phyloP scores from a whole-genome alignment of 2,797 vertebrate genomes.

The Pseudopleuronectes americanus region DNA sequence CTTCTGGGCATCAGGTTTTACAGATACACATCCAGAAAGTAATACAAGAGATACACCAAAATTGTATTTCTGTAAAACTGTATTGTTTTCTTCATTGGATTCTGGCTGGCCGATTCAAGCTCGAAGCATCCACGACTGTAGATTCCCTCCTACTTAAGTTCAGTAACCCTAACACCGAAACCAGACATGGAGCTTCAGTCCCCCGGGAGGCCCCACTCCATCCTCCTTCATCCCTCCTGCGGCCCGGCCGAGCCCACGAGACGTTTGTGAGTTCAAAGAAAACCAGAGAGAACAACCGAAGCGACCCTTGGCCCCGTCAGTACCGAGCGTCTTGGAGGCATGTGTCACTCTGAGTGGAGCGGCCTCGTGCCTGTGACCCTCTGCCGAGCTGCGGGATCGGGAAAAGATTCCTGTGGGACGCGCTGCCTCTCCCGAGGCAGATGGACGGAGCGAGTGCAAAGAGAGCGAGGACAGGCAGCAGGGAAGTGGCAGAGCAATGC shows the following conservation, averaged over 20 bases:
- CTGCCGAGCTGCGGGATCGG: constrained; percentile 42
- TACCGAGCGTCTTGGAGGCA: constrained; percentile 50
- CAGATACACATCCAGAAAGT: not conserved
- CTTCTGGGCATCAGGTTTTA: not conserved
- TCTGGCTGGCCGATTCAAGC: not conserved
- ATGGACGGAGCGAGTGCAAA: constrained; percentile 36
- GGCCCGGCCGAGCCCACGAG: constrained; percentile 24
- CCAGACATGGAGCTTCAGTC: constrained; percentile 27
- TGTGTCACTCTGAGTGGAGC: constrained; percentile 51
- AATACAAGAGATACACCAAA: too few relatives aligned
- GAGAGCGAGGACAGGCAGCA: constrained; percentile 22
- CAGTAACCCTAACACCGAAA: constrained; percentile 13
- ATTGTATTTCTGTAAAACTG: too few relatives aligned
- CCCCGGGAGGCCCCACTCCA: constrained; percentile 39
- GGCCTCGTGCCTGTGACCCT: constrained; percentile 32
- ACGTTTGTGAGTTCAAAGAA: constrained; percentile 64
- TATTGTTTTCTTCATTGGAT: not conserved
- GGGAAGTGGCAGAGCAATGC: constrained; percentile 32
- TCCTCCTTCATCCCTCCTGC: constrained; percentile 27
- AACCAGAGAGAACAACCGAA: constrained; percentile 29
- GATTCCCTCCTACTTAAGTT: not conserved
- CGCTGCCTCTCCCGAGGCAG: constrained; percentile 51
- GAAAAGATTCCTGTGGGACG: constrained; percentile 38
- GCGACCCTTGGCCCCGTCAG: constrained; percentile 49
- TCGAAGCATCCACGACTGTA: not conserved